A percentile compares a stretch with the other conserved stretches of the same genome.
phyloP scores from a whole-genome alignment of 2,113 vertebrate genomes.

The Cyprinodon tularosa region DNA sequence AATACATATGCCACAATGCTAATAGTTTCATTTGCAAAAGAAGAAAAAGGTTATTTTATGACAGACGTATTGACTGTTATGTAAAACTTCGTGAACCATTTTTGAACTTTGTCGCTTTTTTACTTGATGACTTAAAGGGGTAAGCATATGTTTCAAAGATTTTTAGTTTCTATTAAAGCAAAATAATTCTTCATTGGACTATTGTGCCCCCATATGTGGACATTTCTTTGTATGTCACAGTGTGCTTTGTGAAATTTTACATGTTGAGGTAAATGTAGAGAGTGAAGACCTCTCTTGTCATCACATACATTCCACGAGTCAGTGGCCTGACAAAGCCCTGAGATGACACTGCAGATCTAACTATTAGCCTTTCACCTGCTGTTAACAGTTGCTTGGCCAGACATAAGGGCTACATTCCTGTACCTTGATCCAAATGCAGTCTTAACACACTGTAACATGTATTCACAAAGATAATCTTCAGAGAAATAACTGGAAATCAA shows the following conservation, averaged over 20 bases:
- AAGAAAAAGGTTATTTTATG: too few relatives aligned
- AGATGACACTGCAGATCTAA: slow-evolving; percentile 90
- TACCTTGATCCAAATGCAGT: slow-evolving; percentile 79
- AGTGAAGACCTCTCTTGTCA: slow-evolving; percentile 85
- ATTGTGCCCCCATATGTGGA: slow-evolving; percentile 17
- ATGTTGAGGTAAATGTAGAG: slow-evolving; percentile 52
- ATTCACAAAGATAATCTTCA: slow-evolving; percentile 60
- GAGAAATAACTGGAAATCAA: slow-evolving; percentile 46
- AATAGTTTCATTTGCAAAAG: too few relatives aligned
- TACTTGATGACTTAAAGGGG: too few relatives aligned
- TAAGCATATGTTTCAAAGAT: background rate
- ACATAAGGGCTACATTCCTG: slow-evolving; percentile 86
- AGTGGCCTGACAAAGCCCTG: slow-evolving; percentile 85
- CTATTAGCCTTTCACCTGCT: slow-evolving; percentile 91
- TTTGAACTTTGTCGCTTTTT: too few relatives aligned
- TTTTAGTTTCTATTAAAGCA: slow-evolving; percentile 24
- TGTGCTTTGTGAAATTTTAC: slow-evolving; percentile 23
- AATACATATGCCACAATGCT: too few relatives aligned
- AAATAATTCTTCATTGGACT: slow-evolving; percentile 59
- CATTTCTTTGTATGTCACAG: slow-evolving; percentile 39
- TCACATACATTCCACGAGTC: slow-evolving; percentile 95
- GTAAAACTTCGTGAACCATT: too few relatives aligned
- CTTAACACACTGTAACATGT: slow-evolving; percentile 76
- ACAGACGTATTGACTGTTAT: too few relatives aligned
- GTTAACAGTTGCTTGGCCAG: slow-evolving; percentile 93